Percentiles rank a stretch among this genome's conserved stretches.
Conservation (phyloP, 1,140 invertebrate species). For the Drosophila bocki region DNA sequence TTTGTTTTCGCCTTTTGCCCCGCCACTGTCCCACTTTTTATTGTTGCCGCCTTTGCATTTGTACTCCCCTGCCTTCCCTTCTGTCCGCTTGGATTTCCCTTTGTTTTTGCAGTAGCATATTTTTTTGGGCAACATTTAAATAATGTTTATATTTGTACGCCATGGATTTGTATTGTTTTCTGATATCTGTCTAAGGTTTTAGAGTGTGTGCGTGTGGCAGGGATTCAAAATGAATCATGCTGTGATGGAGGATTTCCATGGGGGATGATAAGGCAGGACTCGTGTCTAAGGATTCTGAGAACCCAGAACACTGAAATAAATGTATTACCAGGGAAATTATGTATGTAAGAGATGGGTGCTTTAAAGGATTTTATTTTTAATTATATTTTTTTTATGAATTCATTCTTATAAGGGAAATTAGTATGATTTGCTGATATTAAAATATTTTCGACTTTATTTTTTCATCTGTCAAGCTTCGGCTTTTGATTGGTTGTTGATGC, state of each 20-base stretch:
- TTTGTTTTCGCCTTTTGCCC: constrained; percentile 60
- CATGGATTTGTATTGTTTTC: constrained; percentile 71
- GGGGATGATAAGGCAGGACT: neutral
- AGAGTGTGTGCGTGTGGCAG: constrained; percentile 15
- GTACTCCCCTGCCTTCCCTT: neutral
- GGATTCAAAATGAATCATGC: constrained; percentile 49
- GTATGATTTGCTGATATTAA: too few species aligned
- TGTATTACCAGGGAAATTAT: too few species aligned
- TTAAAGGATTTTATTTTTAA: neutral
- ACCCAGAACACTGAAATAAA: constrained; percentile 8
- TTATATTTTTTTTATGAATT: neutral
- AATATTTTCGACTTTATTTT: neutral
- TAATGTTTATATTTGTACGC: constrained; percentile 70
- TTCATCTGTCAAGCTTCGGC: neutral
- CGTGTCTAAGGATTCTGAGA: neutral
- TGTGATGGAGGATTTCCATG: constrained; percentile 35
- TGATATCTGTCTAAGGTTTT: constrained; percentile 54
- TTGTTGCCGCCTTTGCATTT: constrained; percentile 26
- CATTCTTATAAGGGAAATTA: too few species aligned
- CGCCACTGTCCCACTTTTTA: constrained; percentile 44
- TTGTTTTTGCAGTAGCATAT: constrained; percentile 62
- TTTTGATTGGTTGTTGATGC: constrained; percentile 3
- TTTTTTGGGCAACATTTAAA: constrained; percentile 73
- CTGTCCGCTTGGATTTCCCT: constrained; percentile 8
- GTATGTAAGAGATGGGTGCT: neutral